Percentiles rank a stretch among this genome's conserved stretches.
phyloP scores from a whole-genome alignment of 2,797 vertebrate genomes.

The Xerus rutilus region DNA sequence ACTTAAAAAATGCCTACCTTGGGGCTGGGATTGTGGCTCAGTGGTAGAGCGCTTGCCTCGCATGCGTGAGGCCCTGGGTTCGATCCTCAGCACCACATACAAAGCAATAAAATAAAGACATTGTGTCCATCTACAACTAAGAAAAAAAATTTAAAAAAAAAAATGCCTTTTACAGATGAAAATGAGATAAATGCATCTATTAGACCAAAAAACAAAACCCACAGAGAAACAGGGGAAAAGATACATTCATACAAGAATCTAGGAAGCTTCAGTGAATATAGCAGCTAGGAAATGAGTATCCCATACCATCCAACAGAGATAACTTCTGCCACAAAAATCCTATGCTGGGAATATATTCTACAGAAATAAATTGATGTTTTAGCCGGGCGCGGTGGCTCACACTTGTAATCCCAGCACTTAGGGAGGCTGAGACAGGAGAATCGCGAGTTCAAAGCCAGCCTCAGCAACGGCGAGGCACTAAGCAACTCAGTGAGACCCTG shows the following conservation, averaged over 20 bases:
- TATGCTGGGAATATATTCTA: not conserved
- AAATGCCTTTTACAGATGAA: not conserved
- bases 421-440: too few relatives aligned
- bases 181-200: not conserved
- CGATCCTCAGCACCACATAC: not conserved
- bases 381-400: too few relatives aligned
- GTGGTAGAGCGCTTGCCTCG: not conserved
- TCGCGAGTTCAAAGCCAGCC: too few relatives aligned
- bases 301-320: fast-evolving
- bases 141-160: too few relatives aligned
- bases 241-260: not conserved
- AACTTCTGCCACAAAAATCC: not conserved
- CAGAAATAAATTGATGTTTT: not conserved
- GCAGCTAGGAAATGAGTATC: not conserved
- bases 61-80: not conserved
- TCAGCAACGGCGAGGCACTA: too few relatives aligned
- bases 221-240: not conserved
- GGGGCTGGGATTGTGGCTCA: not conserved
- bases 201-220: not conserved
- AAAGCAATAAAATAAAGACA: too few relatives aligned
- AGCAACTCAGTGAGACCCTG: too few relatives aligned
- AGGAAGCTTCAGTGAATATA: not conserved
- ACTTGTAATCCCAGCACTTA: too few relatives aligned
- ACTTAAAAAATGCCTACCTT: not conserved
- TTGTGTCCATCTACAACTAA: not conserved